These are phyloP conservation scores for Onchidella celtica DNA, from an alignment of 2,888 invertebrate species.

Conservation along the genomic window DNA sequence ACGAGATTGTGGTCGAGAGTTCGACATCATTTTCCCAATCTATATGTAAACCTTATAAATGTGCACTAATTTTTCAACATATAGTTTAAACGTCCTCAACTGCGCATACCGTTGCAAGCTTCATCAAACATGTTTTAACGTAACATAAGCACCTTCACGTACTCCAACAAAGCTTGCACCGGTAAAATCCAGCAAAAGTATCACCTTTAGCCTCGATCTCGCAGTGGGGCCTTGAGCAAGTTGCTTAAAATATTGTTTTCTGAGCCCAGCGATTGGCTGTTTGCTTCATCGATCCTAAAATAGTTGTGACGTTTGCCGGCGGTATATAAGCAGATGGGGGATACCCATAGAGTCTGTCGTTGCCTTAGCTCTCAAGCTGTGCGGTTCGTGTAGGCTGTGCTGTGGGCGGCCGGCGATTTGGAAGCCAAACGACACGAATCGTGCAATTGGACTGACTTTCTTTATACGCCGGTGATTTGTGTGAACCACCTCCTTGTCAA, in stretches of 20 bases:
- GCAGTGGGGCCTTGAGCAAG: conserved; percentile 36
- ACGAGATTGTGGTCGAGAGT: too few relatives aligned
- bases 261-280: conserved; percentile 59
- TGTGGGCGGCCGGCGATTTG: conserved; percentile 70
- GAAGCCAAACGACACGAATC: too few relatives aligned
- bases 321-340: conserved; percentile 67
- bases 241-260: conserved; percentile 57
- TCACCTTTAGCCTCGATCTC: conserved; percentile 23
- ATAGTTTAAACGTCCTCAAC: too few relatives aligned
- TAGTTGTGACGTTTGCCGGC: conserved; percentile 62
- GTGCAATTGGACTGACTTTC: too few relatives aligned
- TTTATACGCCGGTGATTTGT: neutral
- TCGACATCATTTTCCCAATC: too few relatives aligned
- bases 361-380: conserved; percentile 71
- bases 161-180: conserved; percentile 16
- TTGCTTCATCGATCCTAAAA: conserved; percentile 51
- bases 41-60: too few relatives aligned
- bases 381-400: conserved; percentile 70
- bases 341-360: conserved; percentile 71
- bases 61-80: too few relatives aligned
- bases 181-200: conserved; percentile 31
- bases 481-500: neutral
- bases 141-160: too few relatives aligned
- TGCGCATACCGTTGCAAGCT: too few relatives aligned
- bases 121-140: too few relatives aligned